Evolutionary conservation across 2,888 invertebrate species (phyloP), one percentile per base, ranked within the genome.

Genomic region (Seladonia tumulorum): DNA sequence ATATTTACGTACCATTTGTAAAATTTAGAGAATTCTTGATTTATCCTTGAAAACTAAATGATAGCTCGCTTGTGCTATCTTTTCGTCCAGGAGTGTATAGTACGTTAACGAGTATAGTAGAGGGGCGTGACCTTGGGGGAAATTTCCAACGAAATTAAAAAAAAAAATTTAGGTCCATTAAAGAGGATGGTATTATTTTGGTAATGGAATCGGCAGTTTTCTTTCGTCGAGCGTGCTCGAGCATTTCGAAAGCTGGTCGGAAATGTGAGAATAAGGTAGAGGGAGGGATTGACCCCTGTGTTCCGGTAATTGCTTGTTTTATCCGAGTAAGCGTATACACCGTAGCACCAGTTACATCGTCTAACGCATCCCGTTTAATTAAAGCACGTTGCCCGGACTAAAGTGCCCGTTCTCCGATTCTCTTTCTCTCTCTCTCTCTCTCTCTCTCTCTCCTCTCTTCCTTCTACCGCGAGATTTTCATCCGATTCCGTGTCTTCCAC

Each of bases 301-400:
- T 79, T 80, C 85, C 79, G 87, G 90, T 91, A 91, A 91, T 91
- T 88, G 91, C 91, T 93, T 92, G 92, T 92, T 92, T 92, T 90
- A 90, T 91, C 91, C 92, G 91, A 92, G 92, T 91, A 90, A 92
- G 89, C 90, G 89, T 87, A 88, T 75, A 87, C 88, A 89, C 86
- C 87, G 86, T 87, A 83, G 87, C 88, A 85, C 83, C 84, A 83
- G 89, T 89, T 92, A 90, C 90, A 91, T 86, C 88, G 87, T 85
- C 87, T 89, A 88, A 89, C 87, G 87, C 88, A 90, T 89, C 89
- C 79, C 88, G 89, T 92, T 91, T 91, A 91, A 91, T 91, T 92
- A 92, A 92, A 89, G 83, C 92, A 87, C 80, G 79, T 76, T 87
- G 84, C 66, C 76, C 25, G 71, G 60, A 29, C 82, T 81, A 87